Base-by-base conservation (phyloP, 1,140 invertebrate species). In the Monochamus saltuarius region DNA sequence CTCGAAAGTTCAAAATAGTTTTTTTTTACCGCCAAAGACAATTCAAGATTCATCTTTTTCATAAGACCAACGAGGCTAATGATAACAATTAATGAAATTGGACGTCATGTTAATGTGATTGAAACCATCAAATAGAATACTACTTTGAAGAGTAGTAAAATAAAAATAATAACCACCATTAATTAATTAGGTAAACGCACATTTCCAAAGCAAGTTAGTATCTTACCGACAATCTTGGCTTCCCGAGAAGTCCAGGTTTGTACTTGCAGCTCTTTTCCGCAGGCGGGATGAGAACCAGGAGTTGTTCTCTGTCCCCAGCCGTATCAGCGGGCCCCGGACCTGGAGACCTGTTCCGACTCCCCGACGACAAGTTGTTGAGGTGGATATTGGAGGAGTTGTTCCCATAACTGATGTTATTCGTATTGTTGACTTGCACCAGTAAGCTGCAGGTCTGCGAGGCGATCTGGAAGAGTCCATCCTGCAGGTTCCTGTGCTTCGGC, bases 391-490 rank as follows among this genome's bases (percentile, higher is more conserved):
- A 78, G 34, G 83, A 78, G 59, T 83, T 83, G 65, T 85, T 81
- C 52, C 85, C 85, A 70, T 85, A 83, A 64, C 84, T 86, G 38
- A 87, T 85, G 68, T 87, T 87, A 74, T 87, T 86, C 42, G 85
- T 87, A 67, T 87, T 87, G 72, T 87, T 87, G 37, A 87, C 85
- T 81, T 88, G 86, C 17, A 88, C 85, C 36, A 88, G 77, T 62
- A 88, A 84, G 69, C 85, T 86, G 64, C 86, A 88, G 56, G 86
- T 87, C 71, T 88, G 86, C 0, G 85, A 86, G 1, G 85, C 86
- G 50, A 88, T 88, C 78, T 88, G 86, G 72, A 86, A 87, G 3
- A 88, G 75, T 4, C 86, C 86, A 65, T 87, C 85, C 66, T 88
- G 85, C 40, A 88, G 74, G 73, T 87, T 87, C 49, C 82, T 78